Conservation (phyloP, 2,888 invertebrate genomes). For the Mesochorus sp. region DNA sequence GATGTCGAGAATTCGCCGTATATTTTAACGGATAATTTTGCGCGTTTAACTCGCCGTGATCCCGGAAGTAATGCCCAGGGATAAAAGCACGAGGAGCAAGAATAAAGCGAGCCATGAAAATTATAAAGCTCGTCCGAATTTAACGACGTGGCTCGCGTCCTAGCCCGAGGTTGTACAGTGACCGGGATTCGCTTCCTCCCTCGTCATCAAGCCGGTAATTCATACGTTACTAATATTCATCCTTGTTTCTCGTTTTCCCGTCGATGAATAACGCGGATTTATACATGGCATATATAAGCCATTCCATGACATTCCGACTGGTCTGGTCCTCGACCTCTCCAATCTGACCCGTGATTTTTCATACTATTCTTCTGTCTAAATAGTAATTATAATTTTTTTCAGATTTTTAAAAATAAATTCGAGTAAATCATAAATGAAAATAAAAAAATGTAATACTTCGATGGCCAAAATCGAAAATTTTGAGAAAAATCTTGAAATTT, state of each 20-base stretch:
- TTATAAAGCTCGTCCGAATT: slow-evolving; percentile 28
- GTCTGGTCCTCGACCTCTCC: too few relatives aligned
- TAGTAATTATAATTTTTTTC: too few relatives aligned
- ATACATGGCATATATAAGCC: neutral
- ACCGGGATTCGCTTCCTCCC: slow-evolving; percentile 34
- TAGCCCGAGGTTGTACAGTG: slow-evolving; percentile 24
- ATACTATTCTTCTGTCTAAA: too few relatives aligned
- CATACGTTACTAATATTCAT: slow-evolving; percentile 22
- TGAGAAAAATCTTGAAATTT: too few relatives aligned
- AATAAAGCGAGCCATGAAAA: neutral
- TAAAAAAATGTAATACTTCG: too few relatives aligned
- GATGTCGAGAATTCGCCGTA: too few relatives aligned
- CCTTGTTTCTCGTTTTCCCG: neutral
- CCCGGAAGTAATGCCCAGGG: slow-evolving; percentile 12
- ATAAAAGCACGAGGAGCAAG: neutral
- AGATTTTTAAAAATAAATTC: too few relatives aligned
- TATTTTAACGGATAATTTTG: neutral
- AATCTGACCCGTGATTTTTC: too few relatives aligned
- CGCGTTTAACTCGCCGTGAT: neutral
- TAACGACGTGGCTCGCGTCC: slow-evolving; percentile 9
- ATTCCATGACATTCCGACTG: too few relatives aligned
- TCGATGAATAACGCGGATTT: too few relatives aligned
- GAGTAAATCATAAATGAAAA: too few relatives aligned
- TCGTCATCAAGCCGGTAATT: slow-evolving; percentile 19
- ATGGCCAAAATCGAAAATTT: too few relatives aligned